A percentile compares a stretch with the other conserved stretches of the same genome.
These are phyloP conservation scores for Forbesichthys papilliferus DNA, from an alignment of 2,113 vertebrate genomes.

Conservation along the genomic window DNA sequence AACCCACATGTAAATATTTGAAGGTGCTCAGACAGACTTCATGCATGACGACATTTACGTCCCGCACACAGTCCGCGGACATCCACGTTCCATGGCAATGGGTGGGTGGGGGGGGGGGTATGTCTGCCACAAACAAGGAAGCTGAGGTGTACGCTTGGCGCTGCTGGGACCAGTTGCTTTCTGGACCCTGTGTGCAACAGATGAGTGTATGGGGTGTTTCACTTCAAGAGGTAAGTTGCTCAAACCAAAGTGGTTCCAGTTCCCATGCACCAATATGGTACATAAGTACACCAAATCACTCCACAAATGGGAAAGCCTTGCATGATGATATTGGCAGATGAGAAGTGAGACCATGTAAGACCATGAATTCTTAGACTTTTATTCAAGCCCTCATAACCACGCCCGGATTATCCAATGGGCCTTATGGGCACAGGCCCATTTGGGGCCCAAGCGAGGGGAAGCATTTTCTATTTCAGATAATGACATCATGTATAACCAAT, in stretches of 20 bases:
- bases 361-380: slow-evolving; percentile 9
- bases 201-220: slow-evolving; percentile 50
- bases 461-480: too few relatives aligned
- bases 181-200: slow-evolving; percentile 46
- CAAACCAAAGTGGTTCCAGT: slow-evolving; percentile 57
- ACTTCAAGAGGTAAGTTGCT: slow-evolving; percentile 46
- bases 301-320: slow-evolving; percentile 69
- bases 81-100: too few relatives aligned
- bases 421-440: too few relatives aligned
- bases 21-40: too few relatives aligned
- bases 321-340: not conserved
- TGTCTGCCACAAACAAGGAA: slow-evolving; percentile 28
- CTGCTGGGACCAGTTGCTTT: slow-evolving; percentile 35
- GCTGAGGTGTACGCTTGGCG: slow-evolving; percentile 24
- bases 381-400: not conserved
- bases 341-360: slow-evolving; percentile 30
- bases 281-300: slow-evolving; percentile 61
- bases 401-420: too few relatives aligned
- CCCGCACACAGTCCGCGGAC: slow-evolving; percentile 20
- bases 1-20: too few relatives aligned
- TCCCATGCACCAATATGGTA: slow-evolving; percentile 48
- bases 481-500: too few relatives aligned
- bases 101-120: too few relatives aligned
- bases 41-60: not conserved
- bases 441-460: too few relatives aligned